Base-by-base conservation (phyloP, 1,140 invertebrate genomes). In the Thalassaphorura encarpata region DNA sequence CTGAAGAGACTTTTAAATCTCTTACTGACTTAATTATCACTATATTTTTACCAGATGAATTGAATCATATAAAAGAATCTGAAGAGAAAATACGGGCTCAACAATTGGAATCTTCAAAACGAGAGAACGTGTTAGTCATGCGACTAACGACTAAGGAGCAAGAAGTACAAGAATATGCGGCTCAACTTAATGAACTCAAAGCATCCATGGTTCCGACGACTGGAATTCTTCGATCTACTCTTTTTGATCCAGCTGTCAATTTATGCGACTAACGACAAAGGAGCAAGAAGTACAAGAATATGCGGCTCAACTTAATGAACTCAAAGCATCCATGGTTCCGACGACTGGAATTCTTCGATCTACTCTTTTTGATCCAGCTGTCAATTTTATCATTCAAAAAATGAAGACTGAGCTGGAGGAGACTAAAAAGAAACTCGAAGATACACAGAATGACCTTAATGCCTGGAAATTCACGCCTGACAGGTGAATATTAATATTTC, bases 401-500 rank as follows among this genome's bases (percentile, higher is more conserved):
- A 80, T 98, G 69, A 83, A 89, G 61, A 86, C 90, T 71, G 93
- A 97, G 74, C 74, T 97, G 55, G 83, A 89, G 52, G 81, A 84
- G 39, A 87, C 87, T 11, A 90, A 89, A 73, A 83, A 87, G 39
- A 87, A 88, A 73, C 77, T 96, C 54, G 92, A 97, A 73, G 92
- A 97, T 75, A 96, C 91, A 24, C 93, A 97, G 75, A 96, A 94
- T 75, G 94, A 97, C 79, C 76, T 97, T 24, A 89, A 87, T 57
- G 94, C 94, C 1, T 98, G 94, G 94, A 98, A 97, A 74, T 98
- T 98, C 70, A 97, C 93, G 19, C 90, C 94, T 28, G 94, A 98
- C 74, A 96, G 71, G 67, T 64, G 48, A 24, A 4, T 27, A 51
- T 5, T 26, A 27, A 26, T 4, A 41, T 43, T 52, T 40, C 36